Conservation (phyloP, 2,113 vertebrate genomes). For the Numenius arquata region DNA sequence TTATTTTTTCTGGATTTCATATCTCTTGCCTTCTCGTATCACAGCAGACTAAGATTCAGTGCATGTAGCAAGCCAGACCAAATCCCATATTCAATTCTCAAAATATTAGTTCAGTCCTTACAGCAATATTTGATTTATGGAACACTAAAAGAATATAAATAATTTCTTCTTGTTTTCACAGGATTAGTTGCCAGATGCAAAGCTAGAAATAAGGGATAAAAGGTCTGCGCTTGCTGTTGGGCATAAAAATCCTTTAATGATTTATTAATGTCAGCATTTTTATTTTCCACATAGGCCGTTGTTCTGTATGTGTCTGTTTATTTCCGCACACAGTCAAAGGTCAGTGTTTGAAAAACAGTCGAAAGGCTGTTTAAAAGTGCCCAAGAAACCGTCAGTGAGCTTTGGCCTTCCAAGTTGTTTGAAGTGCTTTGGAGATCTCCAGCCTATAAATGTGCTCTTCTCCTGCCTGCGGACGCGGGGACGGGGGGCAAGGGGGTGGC, state of each 20-base stretch:
- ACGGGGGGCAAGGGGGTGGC: neutral
- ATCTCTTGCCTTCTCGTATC: neutral
- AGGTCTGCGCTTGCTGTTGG: conserved; percentile 57
- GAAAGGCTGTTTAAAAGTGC: neutral
- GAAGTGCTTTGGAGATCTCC: neutral
- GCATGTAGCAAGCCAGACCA: neutral
- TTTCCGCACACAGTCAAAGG: conserved; percentile 13
- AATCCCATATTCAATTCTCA: neutral
- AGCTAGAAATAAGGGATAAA: conserved; percentile 28
- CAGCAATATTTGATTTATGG: conserved; percentile 40
- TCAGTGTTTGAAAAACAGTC: neutral
- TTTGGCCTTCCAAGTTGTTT: neutral
- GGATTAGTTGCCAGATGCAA: conserved; percentile 4
- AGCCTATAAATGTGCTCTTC: neutral
- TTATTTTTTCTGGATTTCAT: neutral
- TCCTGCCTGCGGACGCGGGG: fast-evolving
- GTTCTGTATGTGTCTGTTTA: neutral
- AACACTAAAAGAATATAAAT: conserved; percentile 46
- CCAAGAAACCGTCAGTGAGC: neutral
- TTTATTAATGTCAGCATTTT: conserved; percentile 44
- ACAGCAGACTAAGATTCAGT: neutral
- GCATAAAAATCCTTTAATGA: conserved; percentile 47
- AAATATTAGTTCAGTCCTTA: conserved; percentile 24
- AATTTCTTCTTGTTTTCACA: conserved; percentile 26
- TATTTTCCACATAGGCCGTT: neutral